phyloP scores from a whole-genome alignment of 2,888 invertebrate genomes.

The Sipha maydis region DNA sequence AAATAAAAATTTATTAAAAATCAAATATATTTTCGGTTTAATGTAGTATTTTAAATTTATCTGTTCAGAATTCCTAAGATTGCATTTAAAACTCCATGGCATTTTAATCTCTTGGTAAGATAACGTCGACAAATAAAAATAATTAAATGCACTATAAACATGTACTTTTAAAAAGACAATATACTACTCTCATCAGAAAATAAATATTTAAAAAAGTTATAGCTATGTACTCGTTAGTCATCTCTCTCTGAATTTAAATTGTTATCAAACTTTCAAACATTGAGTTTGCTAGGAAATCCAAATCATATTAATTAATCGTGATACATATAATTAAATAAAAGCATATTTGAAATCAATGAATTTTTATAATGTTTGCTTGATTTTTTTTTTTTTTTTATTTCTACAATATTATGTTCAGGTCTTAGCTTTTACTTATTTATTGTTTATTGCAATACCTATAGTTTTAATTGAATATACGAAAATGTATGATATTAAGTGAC shows the following conservation, averaged over 20 bases:
- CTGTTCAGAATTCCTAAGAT: no score
- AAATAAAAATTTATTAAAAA: background rate
- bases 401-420: background rate
- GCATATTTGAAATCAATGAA: background rate
- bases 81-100: background rate
- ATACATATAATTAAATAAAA: background rate
- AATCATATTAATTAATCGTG: background rate
- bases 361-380: background rate
- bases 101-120: background rate
- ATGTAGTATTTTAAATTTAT: background rate
- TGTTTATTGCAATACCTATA: no score
- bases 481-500: background rate
- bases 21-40: background rate
- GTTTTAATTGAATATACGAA: background rate
- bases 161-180: background rate
- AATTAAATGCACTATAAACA: background rate
- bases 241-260: constrained; percentile 6
- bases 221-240: background rate
- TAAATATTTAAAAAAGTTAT: constrained; percentile 4
- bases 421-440: background rate
- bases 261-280: constrained; percentile 38
- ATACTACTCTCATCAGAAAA: background rate
- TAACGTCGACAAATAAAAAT: no score
- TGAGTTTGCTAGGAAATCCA: background rate
- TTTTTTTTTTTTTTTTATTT: no score